Evolutionary conservation across 2,113 vertebrate genomes (phyloP).

Genomic region (Panthera leo): DNA sequence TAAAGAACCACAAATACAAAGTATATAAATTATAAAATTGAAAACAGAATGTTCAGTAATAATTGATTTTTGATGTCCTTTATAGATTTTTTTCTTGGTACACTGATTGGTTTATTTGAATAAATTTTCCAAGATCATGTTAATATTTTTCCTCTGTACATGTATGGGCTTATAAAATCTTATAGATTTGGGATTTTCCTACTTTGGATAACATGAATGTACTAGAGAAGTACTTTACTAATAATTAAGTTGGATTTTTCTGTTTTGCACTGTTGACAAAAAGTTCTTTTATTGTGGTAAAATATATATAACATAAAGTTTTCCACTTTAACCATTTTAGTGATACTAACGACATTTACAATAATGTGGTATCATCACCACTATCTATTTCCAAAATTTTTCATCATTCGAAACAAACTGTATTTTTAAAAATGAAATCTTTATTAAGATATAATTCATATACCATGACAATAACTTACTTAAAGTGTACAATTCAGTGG

Average conservation of each 20-base stretch:
- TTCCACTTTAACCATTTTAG: constrained; percentile 13
- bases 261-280: background rate
- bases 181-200: constrained; percentile 16
- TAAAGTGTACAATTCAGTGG: background rate
- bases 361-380: background rate
- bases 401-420: background rate
- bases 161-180: background rate
- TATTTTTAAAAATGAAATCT: background rate
- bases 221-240: constrained; percentile 1
- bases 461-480: background rate
- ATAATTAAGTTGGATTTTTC: constrained; percentile 23
- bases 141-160: background rate
- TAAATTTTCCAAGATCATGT: constrained; percentile 27
- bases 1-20: constrained; percentile 57
- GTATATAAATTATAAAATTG: constrained; percentile 37
- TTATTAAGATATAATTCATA: background rate
- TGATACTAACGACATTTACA: background rate
- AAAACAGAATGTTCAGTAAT: constrained; percentile 40
- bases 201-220: background rate
- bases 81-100: background rate
- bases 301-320: background rate
- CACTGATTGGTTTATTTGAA: constrained; percentile 6
- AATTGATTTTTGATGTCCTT: constrained; percentile 48
- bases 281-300: background rate
- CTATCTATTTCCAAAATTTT: constrained; percentile 11